Conservation (phyloP, 2,888 invertebrate species). For the Cataglyphis altisquamis region DNA sequence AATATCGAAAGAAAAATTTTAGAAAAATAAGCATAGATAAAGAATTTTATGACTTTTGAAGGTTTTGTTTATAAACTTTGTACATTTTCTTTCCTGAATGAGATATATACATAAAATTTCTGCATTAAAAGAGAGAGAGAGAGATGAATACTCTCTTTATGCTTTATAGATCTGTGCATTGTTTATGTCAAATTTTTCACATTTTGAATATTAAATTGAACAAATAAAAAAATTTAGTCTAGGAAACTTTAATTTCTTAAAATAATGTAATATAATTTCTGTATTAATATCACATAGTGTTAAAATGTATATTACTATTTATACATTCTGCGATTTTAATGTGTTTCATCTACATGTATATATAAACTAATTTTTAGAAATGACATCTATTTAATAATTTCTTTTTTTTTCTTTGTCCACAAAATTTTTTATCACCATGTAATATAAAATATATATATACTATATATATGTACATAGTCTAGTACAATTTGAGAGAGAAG, state of each 20-base stretch:
- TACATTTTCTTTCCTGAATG: conserved; percentile 15
- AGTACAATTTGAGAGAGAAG: conserved; percentile 37
- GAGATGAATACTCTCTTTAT: conserved; percentile 8
- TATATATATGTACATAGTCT: neutral
- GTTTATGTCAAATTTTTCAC: conserved; percentile 7
- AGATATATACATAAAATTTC: conserved; percentile 20
- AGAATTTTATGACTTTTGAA: conserved; percentile 30
- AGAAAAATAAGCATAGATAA: conserved; percentile 21
- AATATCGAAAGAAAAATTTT: neutral
- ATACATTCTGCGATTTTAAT: neutral
- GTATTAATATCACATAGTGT: neutral
- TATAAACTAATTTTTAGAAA: neutral
- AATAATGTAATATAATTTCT: neutral
- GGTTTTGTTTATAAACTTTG: conserved; percentile 1
- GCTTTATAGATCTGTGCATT: neutral
- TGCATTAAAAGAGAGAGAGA: conserved; percentile 12
- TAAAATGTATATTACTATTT: neutral
- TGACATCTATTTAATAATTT: neutral
- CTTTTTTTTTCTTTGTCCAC: neutral
- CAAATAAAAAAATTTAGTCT: neutral
- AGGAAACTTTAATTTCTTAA: neutral
- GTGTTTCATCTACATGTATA: neutral
- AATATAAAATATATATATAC: neutral
- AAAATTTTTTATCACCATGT: conserved; percentile 14
- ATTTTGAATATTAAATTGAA: conserved; percentile 1